phyloP scores from a whole-genome alignment of 1,140 invertebrate genomes.

The Antheraea mylitta region DNA sequence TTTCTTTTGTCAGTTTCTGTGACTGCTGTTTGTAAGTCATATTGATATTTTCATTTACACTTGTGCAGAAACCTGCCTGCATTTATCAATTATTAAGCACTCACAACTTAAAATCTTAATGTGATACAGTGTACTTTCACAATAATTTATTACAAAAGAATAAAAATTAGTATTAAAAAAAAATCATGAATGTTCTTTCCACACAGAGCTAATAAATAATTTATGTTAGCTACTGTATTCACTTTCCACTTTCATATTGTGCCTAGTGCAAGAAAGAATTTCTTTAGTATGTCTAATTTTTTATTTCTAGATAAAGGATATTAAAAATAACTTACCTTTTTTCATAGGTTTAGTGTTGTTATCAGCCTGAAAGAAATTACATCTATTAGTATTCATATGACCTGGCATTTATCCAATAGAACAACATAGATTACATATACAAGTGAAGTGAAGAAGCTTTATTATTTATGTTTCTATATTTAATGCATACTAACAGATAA shows the following conservation, averaged over 20 bases:
- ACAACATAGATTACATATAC: neutral
- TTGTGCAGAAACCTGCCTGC: neutral
- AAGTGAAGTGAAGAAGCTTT: neutral
- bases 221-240: neutral
- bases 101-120: neutral
- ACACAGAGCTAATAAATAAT: neutral
- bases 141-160: neutral
- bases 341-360: slow-evolving; percentile 52
- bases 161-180: neutral
- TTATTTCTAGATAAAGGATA: neutral
- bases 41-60: neutral
- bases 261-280: neutral
- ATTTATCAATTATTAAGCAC: neutral
- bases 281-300: neutral
- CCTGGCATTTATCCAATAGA: slow-evolving; percentile 28
- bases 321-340: slow-evolving; percentile 60
- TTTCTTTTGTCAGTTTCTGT: neutral
- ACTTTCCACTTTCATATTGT: neutral
- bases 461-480: no score
- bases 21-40: neutral
- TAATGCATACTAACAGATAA: no score
- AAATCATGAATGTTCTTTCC: neutral
- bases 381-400: neutral
- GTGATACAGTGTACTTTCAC: neutral
- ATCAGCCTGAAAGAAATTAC: slow-evolving; percentile 64